Conservation (phyloP, 2,888 invertebrate species). For the Leptopilina drosophilae region DNA sequence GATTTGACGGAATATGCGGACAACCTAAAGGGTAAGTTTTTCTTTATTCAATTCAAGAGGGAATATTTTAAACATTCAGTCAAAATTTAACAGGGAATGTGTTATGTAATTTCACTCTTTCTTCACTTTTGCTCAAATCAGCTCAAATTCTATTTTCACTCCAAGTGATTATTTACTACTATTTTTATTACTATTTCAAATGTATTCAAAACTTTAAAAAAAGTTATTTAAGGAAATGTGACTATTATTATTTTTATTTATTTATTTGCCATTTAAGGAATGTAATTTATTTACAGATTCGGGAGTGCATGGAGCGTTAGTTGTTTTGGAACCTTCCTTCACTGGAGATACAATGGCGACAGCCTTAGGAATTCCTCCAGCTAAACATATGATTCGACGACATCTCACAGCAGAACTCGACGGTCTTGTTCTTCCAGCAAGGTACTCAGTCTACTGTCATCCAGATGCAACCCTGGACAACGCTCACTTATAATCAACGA, state of each 20-base stretch:
- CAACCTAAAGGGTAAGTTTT: slow-evolving; percentile 88
- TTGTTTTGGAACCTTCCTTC: slow-evolving; percentile 95
- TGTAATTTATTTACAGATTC: slow-evolving; percentile 82
- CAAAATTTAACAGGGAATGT: no score
- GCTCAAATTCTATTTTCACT: no score
- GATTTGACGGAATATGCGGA: slow-evolving; percentile 96
- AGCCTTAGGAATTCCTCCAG: slow-evolving; percentile 93
- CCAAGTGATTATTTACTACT: no score
- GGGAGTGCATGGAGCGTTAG: slow-evolving; percentile 96
- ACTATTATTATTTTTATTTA: no score
- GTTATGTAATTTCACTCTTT: no score
- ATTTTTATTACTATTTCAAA: no score
- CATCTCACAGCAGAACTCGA: slow-evolving; percentile 95
- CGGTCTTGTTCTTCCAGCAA: slow-evolving; percentile 93
- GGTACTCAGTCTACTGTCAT: slow-evolving; percentile 81
- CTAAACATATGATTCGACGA: slow-evolving; percentile 94
- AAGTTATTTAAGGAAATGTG: no score
- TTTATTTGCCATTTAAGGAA: no score
- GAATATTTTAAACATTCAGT: no score
- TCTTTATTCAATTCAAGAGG: not conserved
- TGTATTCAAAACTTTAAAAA: no score
- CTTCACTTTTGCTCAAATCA: no score
- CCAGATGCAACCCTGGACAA: slow-evolving; percentile 74
- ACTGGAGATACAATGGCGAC: slow-evolving; percentile 97
- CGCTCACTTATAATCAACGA: slow-evolving; percentile 62